Evolutionary conservation across 2,113 vertebrate species (phyloP).

Genomic region (Erythrolamprus reginae): DNA sequence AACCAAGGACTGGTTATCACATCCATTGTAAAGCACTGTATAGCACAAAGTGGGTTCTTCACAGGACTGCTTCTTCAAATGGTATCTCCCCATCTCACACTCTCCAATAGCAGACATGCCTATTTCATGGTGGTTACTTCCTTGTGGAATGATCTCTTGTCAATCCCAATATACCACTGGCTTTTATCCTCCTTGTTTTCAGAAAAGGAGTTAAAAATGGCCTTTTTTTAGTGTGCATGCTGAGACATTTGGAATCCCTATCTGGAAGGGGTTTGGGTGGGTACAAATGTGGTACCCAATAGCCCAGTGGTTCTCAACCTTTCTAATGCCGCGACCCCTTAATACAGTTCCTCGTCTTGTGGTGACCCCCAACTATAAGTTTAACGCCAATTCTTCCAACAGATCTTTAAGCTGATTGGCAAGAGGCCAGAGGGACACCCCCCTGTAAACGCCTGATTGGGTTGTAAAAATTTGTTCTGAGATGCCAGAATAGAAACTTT

Average conservation of each 20-base stretch:
- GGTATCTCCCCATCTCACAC: background rate
- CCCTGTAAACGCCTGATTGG: too few species aligned
- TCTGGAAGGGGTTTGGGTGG: background rate
- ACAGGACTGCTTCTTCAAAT: background rate
- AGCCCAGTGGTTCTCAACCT: too few species aligned
- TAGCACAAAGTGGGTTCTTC: background rate
- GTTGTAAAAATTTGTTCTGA: too few species aligned
- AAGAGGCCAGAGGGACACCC: too few species aligned
- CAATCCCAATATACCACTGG: background rate
- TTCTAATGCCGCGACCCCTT: too few species aligned
- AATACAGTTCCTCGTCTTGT: too few species aligned
- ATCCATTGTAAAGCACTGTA: background rate
- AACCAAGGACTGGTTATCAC: background rate
- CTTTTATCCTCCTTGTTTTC: background rate
- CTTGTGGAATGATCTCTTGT: background rate
- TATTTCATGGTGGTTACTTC: background rate
- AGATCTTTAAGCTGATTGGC: too few species aligned
- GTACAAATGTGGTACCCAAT: background rate
- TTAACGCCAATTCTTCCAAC: too few species aligned
- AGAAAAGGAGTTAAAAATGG: background rate
- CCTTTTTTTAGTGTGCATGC: background rate
- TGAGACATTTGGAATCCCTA: background rate
- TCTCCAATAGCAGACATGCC: background rate
- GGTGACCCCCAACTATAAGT: too few species aligned
- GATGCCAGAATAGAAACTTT: too few species aligned